A percentile compares a stretch with the other conserved stretches of the same genome.
Evolutionary conservation across 2,888 invertebrate species (phyloP).

Genomic region (Pachymerium ferrugineum): DNA sequence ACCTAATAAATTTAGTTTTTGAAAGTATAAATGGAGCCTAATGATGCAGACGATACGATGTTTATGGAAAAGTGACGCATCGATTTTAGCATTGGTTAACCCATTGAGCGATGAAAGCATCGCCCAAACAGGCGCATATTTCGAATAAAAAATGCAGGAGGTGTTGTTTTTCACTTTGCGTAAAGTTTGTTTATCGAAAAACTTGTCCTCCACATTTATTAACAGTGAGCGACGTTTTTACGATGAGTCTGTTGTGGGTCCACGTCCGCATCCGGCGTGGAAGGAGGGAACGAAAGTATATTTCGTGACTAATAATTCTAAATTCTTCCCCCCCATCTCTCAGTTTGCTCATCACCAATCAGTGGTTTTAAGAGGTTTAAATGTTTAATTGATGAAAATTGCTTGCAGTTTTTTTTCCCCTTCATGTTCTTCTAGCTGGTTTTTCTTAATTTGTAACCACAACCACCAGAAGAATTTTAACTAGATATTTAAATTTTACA

Average conservation of each 20-base stretch:
- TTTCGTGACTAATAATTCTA: slow-evolving; percentile 9
- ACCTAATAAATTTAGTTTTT: background rate
- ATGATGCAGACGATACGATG: background rate
- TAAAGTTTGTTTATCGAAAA: slow-evolving; percentile 8
- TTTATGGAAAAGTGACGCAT: background rate
- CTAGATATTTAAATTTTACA: background rate
- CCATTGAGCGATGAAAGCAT: background rate
- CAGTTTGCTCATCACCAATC: background rate
- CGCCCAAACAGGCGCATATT: background rate
- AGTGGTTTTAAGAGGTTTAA: background rate
- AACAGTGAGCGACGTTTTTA: background rate
- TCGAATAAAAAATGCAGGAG: slow-evolving; percentile 3
- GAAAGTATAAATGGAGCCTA: background rate
- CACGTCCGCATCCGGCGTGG: background rate
- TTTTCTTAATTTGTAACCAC: slow-evolving; percentile 7
- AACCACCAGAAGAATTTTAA: background rate
- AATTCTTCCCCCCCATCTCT: background rate
- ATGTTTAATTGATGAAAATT: slow-evolving; percentile 4
- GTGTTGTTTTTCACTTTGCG: slow-evolving; percentile 7
- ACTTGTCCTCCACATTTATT: background rate
- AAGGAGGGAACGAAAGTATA: background rate
- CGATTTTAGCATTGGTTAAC: background rate
- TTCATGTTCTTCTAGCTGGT: too few relatives aligned
- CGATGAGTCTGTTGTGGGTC: slow-evolving; percentile 8
- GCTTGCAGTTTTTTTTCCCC: background rate